Evolutionary conservation across 1,140 invertebrate species (phyloP).

Genomic region (Pectinophora gossypiella): DNA sequence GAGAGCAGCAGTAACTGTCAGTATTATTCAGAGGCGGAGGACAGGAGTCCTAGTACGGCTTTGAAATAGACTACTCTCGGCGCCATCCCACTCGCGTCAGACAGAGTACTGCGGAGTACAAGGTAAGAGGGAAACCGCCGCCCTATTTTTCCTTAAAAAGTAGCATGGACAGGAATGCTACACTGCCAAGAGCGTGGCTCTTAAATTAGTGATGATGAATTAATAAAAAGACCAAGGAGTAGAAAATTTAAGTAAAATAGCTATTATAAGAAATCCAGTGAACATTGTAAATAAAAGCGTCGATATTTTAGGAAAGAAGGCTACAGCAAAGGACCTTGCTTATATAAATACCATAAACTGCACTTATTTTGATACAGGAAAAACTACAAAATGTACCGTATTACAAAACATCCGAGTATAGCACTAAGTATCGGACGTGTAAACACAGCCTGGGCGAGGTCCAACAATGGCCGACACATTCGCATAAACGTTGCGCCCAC

Average conservation of each 20-base stretch:
- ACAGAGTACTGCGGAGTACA: no score
- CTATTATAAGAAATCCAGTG: background rate
- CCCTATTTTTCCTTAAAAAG: no score
- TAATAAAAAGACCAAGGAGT: background rate
- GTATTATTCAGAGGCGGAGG: no score
- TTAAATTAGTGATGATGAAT: no score
- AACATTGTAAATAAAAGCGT: background rate
- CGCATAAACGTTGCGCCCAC: constrained; percentile 38
- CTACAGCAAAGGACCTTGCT: background rate
- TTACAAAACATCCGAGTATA: background rate
- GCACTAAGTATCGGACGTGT: background rate
- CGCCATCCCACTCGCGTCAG: no score
- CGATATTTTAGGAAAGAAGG: background rate
- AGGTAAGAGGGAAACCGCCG: no score
- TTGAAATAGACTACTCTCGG: no score
- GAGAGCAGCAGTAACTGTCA: no score
- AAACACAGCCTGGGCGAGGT: constrained; percentile 18
- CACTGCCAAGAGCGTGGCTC: no score
- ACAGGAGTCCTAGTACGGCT: no score
- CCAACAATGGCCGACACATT: constrained; percentile 24
- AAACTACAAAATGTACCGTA: background rate
- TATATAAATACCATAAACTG: background rate
- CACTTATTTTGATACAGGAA: background rate
- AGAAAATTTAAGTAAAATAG: no score
- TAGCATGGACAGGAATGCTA: no score